A percentile compares a stretch with the other conserved stretches of the same genome.
Evolutionary conservation across 2,113 vertebrate species (phyloP).

Genomic region (Trogon surrucura): DNA sequence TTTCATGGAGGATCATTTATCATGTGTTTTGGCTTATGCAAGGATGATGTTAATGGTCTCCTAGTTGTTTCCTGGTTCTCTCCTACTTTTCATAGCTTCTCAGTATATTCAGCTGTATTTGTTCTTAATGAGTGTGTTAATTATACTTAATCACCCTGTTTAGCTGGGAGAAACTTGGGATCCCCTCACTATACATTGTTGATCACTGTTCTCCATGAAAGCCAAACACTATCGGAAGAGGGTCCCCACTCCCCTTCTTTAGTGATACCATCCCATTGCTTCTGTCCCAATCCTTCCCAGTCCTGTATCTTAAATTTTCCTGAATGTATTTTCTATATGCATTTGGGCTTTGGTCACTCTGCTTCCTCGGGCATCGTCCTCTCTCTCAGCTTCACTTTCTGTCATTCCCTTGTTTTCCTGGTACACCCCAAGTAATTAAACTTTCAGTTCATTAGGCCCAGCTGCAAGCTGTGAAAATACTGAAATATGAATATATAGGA

Average conservation of each 20-base stretch:
- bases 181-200: background rate
- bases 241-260: background rate
- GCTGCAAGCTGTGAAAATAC: background rate
- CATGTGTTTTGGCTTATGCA: background rate
- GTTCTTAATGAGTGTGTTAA: background rate
- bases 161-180: background rate
- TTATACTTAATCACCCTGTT: background rate
- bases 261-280: background rate
- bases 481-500: background rate
- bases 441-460: background rate
- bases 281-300: background rate
- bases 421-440: background rate
- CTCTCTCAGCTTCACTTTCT: background rate
- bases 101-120: background rate
- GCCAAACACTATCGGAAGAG: background rate
- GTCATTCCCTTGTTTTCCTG: background rate
- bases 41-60: background rate
- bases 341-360: background rate
- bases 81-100: constrained; percentile 6
- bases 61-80: background rate
- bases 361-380: background rate
- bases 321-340: background rate
- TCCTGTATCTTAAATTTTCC: background rate
- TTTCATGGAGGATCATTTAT: constrained; percentile 1
- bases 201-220: background rate